Evolutionary conservation across 2,888 invertebrate genomes (phyloP).

Genomic region (Sinotaia quadrata): DNA sequence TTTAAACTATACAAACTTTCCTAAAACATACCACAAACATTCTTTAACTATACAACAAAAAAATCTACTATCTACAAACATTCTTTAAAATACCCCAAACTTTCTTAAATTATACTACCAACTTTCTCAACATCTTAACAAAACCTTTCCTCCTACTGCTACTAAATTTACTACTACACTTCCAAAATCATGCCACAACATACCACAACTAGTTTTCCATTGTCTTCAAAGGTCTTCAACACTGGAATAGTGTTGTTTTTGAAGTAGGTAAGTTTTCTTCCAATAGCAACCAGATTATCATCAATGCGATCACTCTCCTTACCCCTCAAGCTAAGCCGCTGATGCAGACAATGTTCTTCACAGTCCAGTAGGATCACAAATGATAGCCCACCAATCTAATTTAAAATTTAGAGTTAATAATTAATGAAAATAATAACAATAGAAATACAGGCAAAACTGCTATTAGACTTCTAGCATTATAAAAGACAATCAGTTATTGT

Average conservation of each 20-base stretch:
- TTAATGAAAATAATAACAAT: too few relatives aligned
- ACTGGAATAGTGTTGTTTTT: slow-evolving; percentile 67
- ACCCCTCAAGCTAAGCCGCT: slow-evolving; percentile 50
- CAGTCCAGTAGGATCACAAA: slow-evolving; percentile 67
- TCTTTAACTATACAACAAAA: too few relatives aligned
- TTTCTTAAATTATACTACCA: background rate
- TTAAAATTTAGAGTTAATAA: too few relatives aligned
- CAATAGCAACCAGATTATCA: slow-evolving; percentile 59
- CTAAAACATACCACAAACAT: too few relatives aligned
- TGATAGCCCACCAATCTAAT: slow-evolving; percentile 65
- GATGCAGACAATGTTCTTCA: slow-evolving; percentile 63
- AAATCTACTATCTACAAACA: too few relatives aligned
- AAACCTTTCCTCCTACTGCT: too few relatives aligned
- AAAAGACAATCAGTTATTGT: too few relatives aligned
- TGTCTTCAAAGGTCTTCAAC: slow-evolving; percentile 62
- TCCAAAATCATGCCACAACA: slow-evolving; percentile 40
- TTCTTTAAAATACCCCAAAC: background rate
- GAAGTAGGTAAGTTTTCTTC: slow-evolving; percentile 59
- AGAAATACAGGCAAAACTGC: too few relatives aligned
- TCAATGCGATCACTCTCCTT: slow-evolving; percentile 56
- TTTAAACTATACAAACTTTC: too few relatives aligned
- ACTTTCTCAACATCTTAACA: too few relatives aligned
- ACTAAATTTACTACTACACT: too few relatives aligned
- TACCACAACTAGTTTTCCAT: slow-evolving; percentile 64
- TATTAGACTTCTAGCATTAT: too few relatives aligned